Conservation (phyloP, 2,797 vertebrate species). For the Artibeus jamaicensis region DNA sequence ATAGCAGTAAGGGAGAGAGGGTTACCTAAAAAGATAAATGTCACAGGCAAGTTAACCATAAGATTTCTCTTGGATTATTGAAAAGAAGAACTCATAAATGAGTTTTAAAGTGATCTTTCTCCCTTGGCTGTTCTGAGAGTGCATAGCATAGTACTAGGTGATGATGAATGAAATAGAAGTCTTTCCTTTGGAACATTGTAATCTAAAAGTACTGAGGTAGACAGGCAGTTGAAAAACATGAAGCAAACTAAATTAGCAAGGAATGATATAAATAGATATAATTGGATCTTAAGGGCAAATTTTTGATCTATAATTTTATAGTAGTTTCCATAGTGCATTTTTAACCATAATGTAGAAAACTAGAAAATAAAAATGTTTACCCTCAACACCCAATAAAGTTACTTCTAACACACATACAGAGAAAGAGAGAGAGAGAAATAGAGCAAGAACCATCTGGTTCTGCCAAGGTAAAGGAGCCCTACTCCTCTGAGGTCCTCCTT, state of each 20-base stretch:
- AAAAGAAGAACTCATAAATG: conserved; percentile 25
- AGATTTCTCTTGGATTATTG: conserved; percentile 36
- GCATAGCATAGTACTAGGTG: background rate
- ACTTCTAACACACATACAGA: background rate
- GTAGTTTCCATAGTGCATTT: conserved; percentile 45
- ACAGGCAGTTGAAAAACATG: conserved; percentile 21
- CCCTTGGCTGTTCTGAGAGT: background rate
- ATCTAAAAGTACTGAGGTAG: conserved; percentile 21
- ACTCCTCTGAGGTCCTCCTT: background rate
- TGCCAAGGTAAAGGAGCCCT: background rate
- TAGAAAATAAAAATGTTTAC: conserved; percentile 41
- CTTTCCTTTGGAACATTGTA: conserved; percentile 42
- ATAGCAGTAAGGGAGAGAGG: background rate
- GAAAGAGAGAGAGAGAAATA: background rate
- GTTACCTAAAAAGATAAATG: conserved; percentile 39
- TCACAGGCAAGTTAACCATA: conserved; percentile 38
- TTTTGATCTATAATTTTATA: conserved; percentile 27
- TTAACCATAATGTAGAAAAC: conserved; percentile 40
- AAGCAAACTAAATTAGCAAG: conserved; percentile 18
- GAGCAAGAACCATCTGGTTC: background rate
- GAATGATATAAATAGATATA: conserved; percentile 43
- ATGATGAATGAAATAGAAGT: conserved; percentile 51
- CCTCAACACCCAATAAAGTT: background rate
- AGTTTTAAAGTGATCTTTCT: conserved; percentile 29
- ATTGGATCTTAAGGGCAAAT: conserved; percentile 25